phyloP scores from a whole-genome alignment of 92 coral and sea anemone species.

The Palythoa heliodiscus region DNA sequence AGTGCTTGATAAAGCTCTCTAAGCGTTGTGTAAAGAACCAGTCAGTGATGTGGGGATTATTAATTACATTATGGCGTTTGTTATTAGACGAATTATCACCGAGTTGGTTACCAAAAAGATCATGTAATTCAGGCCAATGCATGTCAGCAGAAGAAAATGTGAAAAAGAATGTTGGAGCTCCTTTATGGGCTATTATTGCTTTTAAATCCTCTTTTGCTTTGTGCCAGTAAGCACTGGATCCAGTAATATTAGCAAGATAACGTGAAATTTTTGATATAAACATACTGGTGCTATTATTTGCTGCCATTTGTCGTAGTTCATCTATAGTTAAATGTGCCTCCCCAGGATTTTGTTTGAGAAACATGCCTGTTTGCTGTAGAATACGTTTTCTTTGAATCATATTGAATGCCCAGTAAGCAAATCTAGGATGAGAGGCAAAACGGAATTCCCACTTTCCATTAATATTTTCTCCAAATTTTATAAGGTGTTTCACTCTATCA shows the following conservation, averaged over 20 bases:
- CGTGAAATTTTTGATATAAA: no score
- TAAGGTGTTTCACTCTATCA: background rate
- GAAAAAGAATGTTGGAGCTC: conserved; percentile 38
- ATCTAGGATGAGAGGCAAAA: conserved; percentile 4
- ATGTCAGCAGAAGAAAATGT: conserved; percentile 40
- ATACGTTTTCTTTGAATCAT: no score
- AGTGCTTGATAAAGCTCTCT: no score
- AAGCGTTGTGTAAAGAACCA: background rate
- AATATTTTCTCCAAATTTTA: background rate
- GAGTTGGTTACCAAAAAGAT: background rate
- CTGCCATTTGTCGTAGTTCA: conserved; percentile 5
- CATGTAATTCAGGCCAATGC: no score
- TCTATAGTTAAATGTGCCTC: background rate
- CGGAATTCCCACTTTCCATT: conserved; percentile 5
- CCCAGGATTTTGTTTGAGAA: no score
- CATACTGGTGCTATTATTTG: background rate
- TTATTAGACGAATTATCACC: background rate
- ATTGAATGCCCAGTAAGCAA: background rate
- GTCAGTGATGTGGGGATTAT: background rate
- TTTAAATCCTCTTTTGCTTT: no score
- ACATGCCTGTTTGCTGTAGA: background rate
- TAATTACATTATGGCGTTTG: conserved; percentile 18
- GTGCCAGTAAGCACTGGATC: no score
- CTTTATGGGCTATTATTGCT: background rate
- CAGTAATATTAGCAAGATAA: no score